These are phyloP conservation scores for Vespertilio murinus DNA, from an alignment of 2,797 vertebrate species.

Conservation along the genomic window DNA sequence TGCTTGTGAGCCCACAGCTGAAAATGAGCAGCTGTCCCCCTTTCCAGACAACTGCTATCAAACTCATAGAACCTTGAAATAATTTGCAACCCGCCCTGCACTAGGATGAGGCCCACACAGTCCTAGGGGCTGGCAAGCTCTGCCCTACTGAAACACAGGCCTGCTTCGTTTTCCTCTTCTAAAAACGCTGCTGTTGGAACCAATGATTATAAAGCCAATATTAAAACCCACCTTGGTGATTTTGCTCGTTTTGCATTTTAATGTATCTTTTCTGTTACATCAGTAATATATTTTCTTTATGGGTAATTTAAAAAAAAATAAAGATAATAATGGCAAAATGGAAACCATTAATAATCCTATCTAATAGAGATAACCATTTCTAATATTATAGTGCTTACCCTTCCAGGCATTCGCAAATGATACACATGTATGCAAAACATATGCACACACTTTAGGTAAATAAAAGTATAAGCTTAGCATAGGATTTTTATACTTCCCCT, in stretches of 20 bases:
- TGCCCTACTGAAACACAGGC: background rate
- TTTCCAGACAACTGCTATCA: constrained; percentile 57
- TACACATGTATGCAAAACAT: background rate
- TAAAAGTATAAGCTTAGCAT: background rate
- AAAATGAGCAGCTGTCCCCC: constrained; percentile 54
- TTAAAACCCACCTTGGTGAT: background rate
- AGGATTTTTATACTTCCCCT: background rate
- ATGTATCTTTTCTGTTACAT: background rate
- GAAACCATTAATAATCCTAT: background rate
- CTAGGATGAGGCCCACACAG: background rate
- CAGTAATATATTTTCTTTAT: background rate
- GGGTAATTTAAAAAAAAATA: background rate
- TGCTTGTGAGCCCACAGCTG: constrained; percentile 51
- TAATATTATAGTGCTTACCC: background rate
- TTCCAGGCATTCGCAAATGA: background rate
- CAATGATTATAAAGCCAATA: background rate
- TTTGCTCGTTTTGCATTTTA: background rate
- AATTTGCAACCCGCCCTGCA: background rate
- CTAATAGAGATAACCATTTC: background rate
- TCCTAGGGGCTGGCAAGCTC: background rate
- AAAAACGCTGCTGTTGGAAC: background rate
- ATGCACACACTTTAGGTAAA: background rate
- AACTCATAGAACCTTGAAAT: constrained; percentile 52
- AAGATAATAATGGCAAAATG: background rate
- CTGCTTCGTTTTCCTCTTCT: background rate